Evolutionary conservation across 2,888 invertebrate genomes (phyloP).

Genomic region (Drosophila macrospina): DNA sequence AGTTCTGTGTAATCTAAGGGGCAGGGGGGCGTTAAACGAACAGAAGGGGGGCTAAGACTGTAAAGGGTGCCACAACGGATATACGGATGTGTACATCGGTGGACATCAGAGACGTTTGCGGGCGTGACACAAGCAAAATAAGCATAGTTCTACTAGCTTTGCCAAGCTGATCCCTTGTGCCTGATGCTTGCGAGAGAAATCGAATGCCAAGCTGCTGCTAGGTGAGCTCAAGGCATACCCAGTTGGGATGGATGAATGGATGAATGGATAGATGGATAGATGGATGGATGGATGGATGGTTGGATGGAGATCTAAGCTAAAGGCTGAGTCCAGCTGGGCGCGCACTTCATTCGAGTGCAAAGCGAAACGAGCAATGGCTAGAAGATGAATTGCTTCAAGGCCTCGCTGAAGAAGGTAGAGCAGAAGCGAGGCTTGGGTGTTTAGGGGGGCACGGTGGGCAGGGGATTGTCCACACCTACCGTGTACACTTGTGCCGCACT

Average conservation of each 20-base stretch:
- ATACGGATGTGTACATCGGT: conserved; percentile 9
- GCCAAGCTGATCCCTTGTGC: conserved; percentile 50
- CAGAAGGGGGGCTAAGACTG: not conserved
- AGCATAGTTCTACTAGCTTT: conserved; percentile 61
- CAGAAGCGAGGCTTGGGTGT: not conserved
- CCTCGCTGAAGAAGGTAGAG: conserved; percentile 16
- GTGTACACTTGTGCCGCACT: conserved; percentile 72
- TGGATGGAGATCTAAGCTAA: conserved; percentile 29
- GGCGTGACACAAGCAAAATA: conserved; percentile 69
- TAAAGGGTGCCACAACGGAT: conserved; percentile 17
- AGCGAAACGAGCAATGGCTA: conserved; percentile 26
- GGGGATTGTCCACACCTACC: conserved; percentile 46
- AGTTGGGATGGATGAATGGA: not conserved
- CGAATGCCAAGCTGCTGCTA: conserved; percentile 42
- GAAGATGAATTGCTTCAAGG: conserved; percentile 72
- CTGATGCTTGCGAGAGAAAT: conserved; percentile 28
- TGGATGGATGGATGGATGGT: conserved; percentile 20
- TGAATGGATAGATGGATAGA: conserved; percentile 14
- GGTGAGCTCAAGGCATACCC: conserved; percentile 33
- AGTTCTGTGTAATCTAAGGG: conserved; percentile 30
- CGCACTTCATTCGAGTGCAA: conserved; percentile 36
- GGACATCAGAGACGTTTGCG: conserved; percentile 16
- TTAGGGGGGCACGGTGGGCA: not conserved
- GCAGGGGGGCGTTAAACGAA: not conserved
- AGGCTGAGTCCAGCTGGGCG: conserved; percentile 34